Percentiles rank a stretch among this genome's conserved stretches.
Conservation (phyloP, 2,113 vertebrate genomes). For the Abramis brama region DNA sequence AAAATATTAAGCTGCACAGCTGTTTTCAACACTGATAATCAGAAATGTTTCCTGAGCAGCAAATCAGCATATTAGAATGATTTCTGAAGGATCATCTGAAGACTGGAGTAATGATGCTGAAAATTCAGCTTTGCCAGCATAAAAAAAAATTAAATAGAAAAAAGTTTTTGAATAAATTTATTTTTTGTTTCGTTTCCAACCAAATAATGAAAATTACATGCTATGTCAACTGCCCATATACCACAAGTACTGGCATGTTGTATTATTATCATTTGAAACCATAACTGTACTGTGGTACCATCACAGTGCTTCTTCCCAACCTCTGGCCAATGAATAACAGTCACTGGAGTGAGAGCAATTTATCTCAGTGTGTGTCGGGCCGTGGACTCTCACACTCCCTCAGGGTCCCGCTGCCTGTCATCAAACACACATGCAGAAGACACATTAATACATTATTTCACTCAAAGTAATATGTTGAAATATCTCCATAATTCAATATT, state of each 20-base stretch:
- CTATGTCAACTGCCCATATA: neutral
- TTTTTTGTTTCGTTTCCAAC: neutral
- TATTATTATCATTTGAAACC: neutral
- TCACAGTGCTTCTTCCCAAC: neutral
- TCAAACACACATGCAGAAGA: constrained; percentile 32
- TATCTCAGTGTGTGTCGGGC: constrained; percentile 42
- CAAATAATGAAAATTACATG: neutral
- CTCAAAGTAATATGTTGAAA: constrained; percentile 36
- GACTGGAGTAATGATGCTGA: too few species aligned
- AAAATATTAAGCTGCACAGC: too few species aligned
- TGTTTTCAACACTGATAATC: too few species aligned
- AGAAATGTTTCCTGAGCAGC: too few species aligned
- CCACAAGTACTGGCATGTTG: neutral
- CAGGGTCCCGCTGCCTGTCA: constrained; percentile 29
- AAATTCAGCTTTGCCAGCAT: too few species aligned
- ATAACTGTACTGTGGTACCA: neutral
- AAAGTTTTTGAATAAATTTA: too few species aligned
- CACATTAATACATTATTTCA: constrained; percentile 27
- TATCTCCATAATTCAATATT: constrained; percentile 35
- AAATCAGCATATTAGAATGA: too few species aligned
- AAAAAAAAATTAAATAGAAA: too few species aligned
- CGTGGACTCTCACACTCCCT: constrained; percentile 24
- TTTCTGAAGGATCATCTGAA: too few species aligned
- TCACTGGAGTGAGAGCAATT: constrained; percentile 44
- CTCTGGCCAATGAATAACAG: constrained; percentile 41